Evolutionary conservation across 2,888 invertebrate species (phyloP).

Genomic region (Hydrotaea diabolus): DNA sequence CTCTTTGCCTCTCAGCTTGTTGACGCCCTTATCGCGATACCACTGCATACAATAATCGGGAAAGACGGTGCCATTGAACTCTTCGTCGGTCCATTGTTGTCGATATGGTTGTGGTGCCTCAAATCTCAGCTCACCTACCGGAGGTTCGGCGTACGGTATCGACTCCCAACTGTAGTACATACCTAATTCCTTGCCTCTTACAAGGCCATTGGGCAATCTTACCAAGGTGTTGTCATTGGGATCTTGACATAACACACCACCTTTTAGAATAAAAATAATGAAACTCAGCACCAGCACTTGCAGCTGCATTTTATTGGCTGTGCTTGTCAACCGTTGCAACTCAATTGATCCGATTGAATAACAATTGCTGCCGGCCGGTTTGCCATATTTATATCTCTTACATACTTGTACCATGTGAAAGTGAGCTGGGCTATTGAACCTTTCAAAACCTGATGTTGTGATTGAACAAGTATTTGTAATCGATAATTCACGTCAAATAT

Average conservation of each 20-base stretch:
- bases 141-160: slow-evolving; percentile 86
- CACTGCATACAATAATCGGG: slow-evolving; percentile 85
- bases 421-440: not conserved
- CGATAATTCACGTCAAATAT: not conserved
- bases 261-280: not conserved
- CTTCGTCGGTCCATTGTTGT: slow-evolving; percentile 70
- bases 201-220: slow-evolving; percentile 71
- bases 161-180: slow-evolving; percentile 84
- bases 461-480: not conserved
- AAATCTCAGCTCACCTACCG: slow-evolving; percentile 84
- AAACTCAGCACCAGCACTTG: not conserved
- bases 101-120: slow-evolving; percentile 77
- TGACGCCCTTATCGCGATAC: slow-evolving; percentile 76
- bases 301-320: not conserved
- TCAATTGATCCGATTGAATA: not conserved
- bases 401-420: too few relatives aligned
- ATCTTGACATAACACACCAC: not conserved
- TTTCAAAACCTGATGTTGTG: not conserved
- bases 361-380: not conserved
- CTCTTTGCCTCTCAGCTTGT: slow-evolving; percentile 83
- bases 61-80: slow-evolving; percentile 82
- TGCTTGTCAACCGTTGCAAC: not conserved
- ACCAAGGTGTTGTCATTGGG: slow-evolving; percentile 54
- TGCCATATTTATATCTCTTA: not conserved
- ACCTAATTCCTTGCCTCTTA: slow-evolving; percentile 73